These are phyloP conservation scores for Eurytoma adleriae DNA, from an alignment of 2,888 invertebrate species.

Conservation along the genomic window DNA sequence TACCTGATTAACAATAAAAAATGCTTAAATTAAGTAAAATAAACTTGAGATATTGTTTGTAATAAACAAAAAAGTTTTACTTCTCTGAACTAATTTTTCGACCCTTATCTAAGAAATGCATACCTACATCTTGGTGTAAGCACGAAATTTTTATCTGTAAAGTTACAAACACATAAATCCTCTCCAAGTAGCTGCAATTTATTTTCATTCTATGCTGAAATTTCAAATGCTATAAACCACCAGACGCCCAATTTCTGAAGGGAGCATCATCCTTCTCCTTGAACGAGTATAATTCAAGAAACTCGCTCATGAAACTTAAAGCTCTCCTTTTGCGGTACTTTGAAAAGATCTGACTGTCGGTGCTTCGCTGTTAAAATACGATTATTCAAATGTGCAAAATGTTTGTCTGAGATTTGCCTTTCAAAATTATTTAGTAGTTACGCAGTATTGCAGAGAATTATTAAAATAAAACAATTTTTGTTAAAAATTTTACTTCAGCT, in stretches of 20 bases:
- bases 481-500: too few relatives aligned
- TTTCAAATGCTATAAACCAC: neutral
- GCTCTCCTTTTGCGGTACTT: conserved; percentile 5
- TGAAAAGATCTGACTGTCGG: conserved; percentile 7
- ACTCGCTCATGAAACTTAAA: conserved; percentile 12
- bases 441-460: too few relatives aligned
- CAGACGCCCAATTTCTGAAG: neutral
- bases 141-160: neutral
- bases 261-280: neutral
- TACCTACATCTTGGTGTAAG: too few relatives aligned
- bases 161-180: conserved; percentile 1
- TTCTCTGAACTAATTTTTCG: too few relatives aligned
- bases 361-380: neutral
- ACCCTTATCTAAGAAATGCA: too few relatives aligned
- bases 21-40: too few relatives aligned
- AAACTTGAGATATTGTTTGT: too few relatives aligned
- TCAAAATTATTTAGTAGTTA: too few relatives aligned
- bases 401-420: neutral
- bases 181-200: neutral
- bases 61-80: too few relatives aligned
- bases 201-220: neutral
- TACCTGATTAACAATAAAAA: too few relatives aligned
- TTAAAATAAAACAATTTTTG: too few relatives aligned
- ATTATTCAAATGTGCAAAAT: neutral
- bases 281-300: conserved; percentile 18